Evolutionary conservation across 2,113 vertebrate species (phyloP), one percentile per base, ranked within the genome.

Genomic region (Rhadina sibilatrix): DNA sequence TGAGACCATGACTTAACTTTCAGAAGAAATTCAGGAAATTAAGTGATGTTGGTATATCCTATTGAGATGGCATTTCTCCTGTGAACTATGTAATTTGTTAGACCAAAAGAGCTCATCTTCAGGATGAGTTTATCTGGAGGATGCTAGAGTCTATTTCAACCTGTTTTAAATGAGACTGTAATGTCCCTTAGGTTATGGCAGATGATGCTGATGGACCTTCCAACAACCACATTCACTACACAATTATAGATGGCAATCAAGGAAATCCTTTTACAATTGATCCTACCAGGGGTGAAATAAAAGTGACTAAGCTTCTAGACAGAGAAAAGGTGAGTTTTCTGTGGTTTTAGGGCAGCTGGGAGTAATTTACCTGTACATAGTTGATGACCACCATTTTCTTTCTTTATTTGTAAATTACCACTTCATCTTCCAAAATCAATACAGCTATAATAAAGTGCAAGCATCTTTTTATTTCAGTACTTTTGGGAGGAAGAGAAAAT

Each of bases 241-340:
- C 98, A 37, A 99, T 99, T 79, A 97, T 98, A 92, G 98, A 98
- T 5, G 99, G 99, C 44, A 99, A 99, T 97, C 99, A 98, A 87
- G 99, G 99, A 93, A 99, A 98, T 92, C 99, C 99, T 9, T 99
- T 99, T 96, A 98, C 98, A 65, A 98, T 99, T 86, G 99, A 99
- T 91, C 98, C 98, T 3, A 37, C 98, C 37, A 97, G 97, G 77
- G 99, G 99, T 83, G 98, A 99, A 97, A 98, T 99, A 72, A 99
- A 98, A 97, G 98, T 99, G 40, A 99, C 98, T 65, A 98, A 98
- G 71, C 98, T 98, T 97, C 98, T 99, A 60, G 99, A 99, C 97
- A 97, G 99, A 97, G 99, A 99, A 95, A 98, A 98, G 94, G 99
- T 99, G 95, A 96, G 97, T 44, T 75, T 56, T 72, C 60, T 7